Conservation (phyloP, 2,113 vertebrate genomes). For the Hippopotamus amphibius region DNA sequence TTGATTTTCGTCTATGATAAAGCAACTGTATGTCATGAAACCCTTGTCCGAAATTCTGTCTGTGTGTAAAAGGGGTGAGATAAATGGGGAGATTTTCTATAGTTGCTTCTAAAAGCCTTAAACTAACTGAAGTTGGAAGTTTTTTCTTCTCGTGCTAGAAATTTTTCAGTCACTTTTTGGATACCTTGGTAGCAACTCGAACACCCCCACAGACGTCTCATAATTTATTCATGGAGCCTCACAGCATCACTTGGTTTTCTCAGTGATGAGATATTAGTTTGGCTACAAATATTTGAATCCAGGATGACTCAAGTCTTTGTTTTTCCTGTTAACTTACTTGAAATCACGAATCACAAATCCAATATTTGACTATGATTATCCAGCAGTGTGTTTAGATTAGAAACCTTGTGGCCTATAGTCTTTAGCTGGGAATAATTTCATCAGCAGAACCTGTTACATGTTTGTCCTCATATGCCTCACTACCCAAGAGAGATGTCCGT, state of each 20-base stretch:
- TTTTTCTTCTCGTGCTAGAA: not conserved
- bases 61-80: not conserved
- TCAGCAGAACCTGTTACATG: not conserved
- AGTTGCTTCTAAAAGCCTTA: slow-evolving; percentile 20
- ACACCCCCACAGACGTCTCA: not conserved
- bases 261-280: not conserved
- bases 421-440: not conserved
- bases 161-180: not conserved
- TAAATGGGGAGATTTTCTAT: not conserved
- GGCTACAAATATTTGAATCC: slow-evolving; percentile 50
- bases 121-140: not conserved
- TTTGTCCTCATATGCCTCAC: not conserved
- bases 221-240: slow-evolving; percentile 28
- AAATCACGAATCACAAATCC: slow-evolving; percentile 17
- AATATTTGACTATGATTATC: slow-evolving; percentile 34
- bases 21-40: slow-evolving; percentile 2
- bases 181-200: not conserved
- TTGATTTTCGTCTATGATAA: slow-evolving; percentile 35
- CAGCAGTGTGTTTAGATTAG: slow-evolving; percentile 48
- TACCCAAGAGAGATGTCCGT: not conserved
- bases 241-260: slow-evolving; percentile 23
- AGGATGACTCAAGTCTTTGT: slow-evolving; percentile 21
- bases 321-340: slow-evolving; percentile 50
- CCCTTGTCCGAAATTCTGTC: not conserved
- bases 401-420: slow-evolving; percentile 7